phyloP scores from a whole-genome alignment of 2,888 invertebrate species.

The Cataglyphis livida region DNA sequence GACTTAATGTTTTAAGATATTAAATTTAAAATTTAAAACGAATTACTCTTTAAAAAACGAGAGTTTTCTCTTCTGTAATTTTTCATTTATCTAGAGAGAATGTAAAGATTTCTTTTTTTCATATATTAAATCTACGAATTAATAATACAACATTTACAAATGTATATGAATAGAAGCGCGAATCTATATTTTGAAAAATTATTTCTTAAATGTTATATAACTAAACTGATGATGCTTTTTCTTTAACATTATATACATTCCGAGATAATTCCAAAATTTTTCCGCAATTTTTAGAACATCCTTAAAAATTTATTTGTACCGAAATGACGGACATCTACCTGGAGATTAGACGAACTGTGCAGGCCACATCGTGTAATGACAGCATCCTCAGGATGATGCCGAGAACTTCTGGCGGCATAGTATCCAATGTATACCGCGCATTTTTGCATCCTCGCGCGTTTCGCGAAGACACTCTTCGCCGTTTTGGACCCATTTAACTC shows the following conservation, averaged over 20 bases:
- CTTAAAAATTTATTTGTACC: neutral
- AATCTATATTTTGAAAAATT: neutral
- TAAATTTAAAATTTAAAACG: neutral
- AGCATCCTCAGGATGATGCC: conserved; percentile 81
- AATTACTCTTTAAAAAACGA: neutral
- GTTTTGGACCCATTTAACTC: conserved; percentile 38
- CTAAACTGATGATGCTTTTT: neutral
- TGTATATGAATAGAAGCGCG: neutral
- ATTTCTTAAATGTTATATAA: neutral
- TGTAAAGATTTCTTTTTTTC: neutral
- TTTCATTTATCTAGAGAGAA: neutral
- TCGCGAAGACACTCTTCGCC: conserved; percentile 12
- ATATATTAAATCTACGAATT: neutral
- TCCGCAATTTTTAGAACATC: neutral
- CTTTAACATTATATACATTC: neutral
- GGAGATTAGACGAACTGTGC: conserved; percentile 80
- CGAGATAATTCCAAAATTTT: neutral
- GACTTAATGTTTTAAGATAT: neutral
- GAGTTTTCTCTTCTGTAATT: neutral
- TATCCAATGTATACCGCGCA: conserved; percentile 73
- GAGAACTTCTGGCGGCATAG: conserved; percentile 82
- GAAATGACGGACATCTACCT: conserved; percentile 72
- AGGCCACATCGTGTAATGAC: conserved; percentile 79
- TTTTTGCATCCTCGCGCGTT: neutral
- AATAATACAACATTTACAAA: neutral